Evolutionary conservation across 1,140 invertebrate genomes (phyloP).

Genomic region (Formica exsecta): DNA sequence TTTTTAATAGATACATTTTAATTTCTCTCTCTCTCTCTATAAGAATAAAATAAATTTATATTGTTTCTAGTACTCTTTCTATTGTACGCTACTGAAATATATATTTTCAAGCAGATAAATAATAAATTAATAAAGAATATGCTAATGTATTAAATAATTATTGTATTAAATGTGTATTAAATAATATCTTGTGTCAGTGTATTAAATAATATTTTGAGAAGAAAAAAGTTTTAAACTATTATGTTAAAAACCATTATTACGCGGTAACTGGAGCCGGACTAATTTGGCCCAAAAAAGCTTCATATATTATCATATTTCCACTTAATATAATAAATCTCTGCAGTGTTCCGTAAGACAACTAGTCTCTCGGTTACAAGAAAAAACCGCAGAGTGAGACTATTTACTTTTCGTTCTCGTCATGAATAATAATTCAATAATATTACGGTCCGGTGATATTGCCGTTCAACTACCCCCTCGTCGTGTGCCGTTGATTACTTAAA

Average conservation of each 20-base stretch:
- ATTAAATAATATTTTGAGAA: conserved; percentile 12
- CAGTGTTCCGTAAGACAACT: not conserved
- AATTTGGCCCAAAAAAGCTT: conserved; percentile 19
- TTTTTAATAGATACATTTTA: not conserved
- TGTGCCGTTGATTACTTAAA: conserved; percentile 51
- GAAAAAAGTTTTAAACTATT: not conserved
- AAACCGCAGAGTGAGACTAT: conserved; percentile 1
- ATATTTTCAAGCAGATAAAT: not conserved
- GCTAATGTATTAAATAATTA: not conserved
- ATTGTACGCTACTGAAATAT: not conserved
- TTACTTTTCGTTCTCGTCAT: conserved; percentile 5
- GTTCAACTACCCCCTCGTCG: conserved; percentile 14
- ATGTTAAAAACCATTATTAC: conserved; percentile 18
- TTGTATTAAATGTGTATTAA: too few relatives aligned
- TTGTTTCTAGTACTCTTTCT: not conserved
- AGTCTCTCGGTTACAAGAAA: not conserved
- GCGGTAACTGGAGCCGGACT: not conserved
- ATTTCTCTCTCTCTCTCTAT: not conserved
- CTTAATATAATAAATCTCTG: conserved; percentile 28
- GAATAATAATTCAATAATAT: conserved; percentile 47
- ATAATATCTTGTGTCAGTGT: too few relatives aligned
- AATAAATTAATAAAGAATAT: not conserved
- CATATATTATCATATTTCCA: conserved; percentile 7
- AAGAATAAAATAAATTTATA: not conserved
- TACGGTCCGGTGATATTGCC: conserved; percentile 32